Evolutionary conservation across 1,140 invertebrate species (phyloP), one percentile per base, ranked within the genome.

Genomic region (Heliconius congener): DNA sequence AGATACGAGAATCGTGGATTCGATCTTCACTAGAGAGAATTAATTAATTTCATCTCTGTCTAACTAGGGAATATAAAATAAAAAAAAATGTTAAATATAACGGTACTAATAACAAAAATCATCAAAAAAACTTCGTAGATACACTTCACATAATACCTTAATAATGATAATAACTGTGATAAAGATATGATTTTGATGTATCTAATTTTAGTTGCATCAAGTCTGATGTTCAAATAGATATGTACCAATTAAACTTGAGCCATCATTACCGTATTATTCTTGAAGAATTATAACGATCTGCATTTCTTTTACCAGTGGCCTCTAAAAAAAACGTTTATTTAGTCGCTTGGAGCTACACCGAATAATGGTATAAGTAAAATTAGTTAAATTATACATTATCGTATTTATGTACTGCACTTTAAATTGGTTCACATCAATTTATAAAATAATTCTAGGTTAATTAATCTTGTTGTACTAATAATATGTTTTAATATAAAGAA

Each of bases 161-260:
- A 50, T 76, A 84, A 86, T 79, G 71, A 76, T 91, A 88, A 88
- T 89, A 74, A 79, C 76, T 87, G 81, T 90, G 88, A 90, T 92
- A 89, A 87, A 92, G 88, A 88, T 87, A 90, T 89, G 87, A 88
- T 89, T 88, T 88, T 84, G 76, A 88, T 81, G 77, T 80, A 42
- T 74, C 60, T 83, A 85, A 83, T 74, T 74, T 66, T 39, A 74
- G 77, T 78, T 74, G 42, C 55, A 60, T 70, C 71, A 71, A 52
- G 42, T 52, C 27, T 73, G 70, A 77, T 73, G 70, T 52, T 70
- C 74, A 46, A 80, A 81, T 71, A 78, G 60, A 81, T 83, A 78
- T 42, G 19, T 57, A 80, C 87, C 85, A 90, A 71, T 79, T 16
- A 82, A 84, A 55, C 34, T 76, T 83, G 87, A 86, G 16, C 84